Evolutionary conservation across 2,113 vertebrate species (phyloP), one percentile per base, ranked within the genome.

Genomic region (Sitta europaea): DNA sequence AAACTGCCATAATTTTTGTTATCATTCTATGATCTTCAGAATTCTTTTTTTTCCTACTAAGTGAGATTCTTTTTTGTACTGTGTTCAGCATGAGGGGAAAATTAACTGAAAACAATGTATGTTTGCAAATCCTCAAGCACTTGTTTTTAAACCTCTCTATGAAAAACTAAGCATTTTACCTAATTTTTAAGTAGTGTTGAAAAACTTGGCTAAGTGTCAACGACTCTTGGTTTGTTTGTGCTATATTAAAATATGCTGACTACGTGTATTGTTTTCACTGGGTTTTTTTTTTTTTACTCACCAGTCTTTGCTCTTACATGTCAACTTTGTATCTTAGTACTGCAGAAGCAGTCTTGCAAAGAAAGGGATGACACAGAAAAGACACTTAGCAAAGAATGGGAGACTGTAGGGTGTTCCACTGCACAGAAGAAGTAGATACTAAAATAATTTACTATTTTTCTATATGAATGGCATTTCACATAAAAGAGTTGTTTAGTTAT

Each of bases 261-360:
- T 59, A 8, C 7, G 0, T 33, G 2, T 72, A 12, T 24, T 74
- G 43, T 59, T 86, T 82, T 20, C 82, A 23, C n/a, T n/a, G n/a
- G 40, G 40, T 40, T 40, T 40, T 40, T 7, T 53, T 58, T 55
- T 88, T 67, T 50, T 25, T 68, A 28, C 14, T 79, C 33, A 4
- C 40, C 40, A 72, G 4, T 71, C 53, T 78, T 82, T 66, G 33
- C 13, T 67, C 54, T 82, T 90, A n/a, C 72, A 20, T 24, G 27
- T 50, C 76, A 71, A 22, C 15, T 81, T 74, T 95, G 73, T 83
- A 20, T 80, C 21, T 86, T 40, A 99, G 99, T 95, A 99, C 98
- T 73, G 99, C 99, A 79, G 98, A 99, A 97, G 98, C 98, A 70
- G 98, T 99, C 79, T 97, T 99, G 54, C 98, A 99, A 99, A 99